These are phyloP conservation scores for Lithophane leautieri DNA, from an alignment of 2,888 invertebrate species.

Conservation along the genomic window DNA sequence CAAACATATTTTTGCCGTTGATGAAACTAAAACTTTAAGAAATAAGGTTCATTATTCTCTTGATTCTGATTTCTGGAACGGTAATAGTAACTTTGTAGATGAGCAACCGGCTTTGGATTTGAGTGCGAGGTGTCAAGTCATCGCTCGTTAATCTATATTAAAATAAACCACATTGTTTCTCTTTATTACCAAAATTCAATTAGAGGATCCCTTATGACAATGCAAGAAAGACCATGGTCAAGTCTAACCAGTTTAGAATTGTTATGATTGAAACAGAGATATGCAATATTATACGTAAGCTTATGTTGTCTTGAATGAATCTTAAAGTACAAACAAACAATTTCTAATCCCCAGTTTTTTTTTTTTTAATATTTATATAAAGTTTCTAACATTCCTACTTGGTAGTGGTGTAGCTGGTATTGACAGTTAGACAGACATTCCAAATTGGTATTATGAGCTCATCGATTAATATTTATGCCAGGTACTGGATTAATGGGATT, in stretches of 20 bases:
- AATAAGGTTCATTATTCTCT: constrained; percentile 42
- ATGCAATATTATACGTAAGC: constrained; percentile 29
- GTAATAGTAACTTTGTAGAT: constrained; percentile 62
- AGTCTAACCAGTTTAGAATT: constrained; percentile 48
- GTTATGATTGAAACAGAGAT: constrained; percentile 47
- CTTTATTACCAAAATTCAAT: constrained; percentile 84
- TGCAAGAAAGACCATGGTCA: constrained; percentile 58
- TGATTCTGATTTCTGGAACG: constrained; percentile 7
- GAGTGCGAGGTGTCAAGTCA: constrained; percentile 86
- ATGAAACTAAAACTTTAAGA: neutral
- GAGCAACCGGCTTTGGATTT: constrained; percentile 70
- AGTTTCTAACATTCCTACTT: constrained; percentile 5
- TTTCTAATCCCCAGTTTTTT: neutral
- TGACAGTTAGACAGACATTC: constrained; percentile 47
- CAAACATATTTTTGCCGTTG: constrained; percentile 42
- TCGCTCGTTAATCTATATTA: constrained; percentile 89
- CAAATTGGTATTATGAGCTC: constrained; percentile 54
- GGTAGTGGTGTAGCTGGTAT: constrained; percentile 21
- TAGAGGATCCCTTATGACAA: constrained; percentile 71
- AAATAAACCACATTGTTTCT: constrained; percentile 89
- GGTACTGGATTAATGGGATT: constrained; percentile 44
- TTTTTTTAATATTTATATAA: neutral
- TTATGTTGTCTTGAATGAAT: constrained; percentile 22
- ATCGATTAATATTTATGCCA: constrained; percentile 54
- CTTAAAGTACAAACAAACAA: constrained; percentile 1